Evolutionary conservation across 2,888 invertebrate species (phyloP), one percentile per base, ranked within the genome.

Genomic region (Altica lythri): DNA sequence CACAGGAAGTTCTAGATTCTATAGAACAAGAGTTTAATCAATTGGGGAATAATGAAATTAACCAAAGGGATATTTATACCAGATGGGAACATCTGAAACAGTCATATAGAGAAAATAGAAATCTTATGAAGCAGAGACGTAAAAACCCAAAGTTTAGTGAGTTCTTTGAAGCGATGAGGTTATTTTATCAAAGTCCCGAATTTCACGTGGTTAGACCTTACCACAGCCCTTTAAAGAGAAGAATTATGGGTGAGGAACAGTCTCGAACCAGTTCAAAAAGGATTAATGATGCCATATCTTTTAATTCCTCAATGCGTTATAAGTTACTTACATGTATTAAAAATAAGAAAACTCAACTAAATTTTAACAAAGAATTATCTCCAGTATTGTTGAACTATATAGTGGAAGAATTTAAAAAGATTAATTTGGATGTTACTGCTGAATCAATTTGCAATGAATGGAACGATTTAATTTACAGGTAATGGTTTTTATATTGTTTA

Each of bases 11-110:
- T 4, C 27, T 48, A 17, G 37, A 37, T 10, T 27, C 27, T 19
- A 27, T 48, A 13, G 48, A 48, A 37, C 10, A 29, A 17, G 38
- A 48, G 13, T 44, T 51, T 27, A 53, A 45, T 30, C 32, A 52
- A 38, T 40, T 51, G 18, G 45, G 44, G 9, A 53, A 56, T 13
- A 51, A 56, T 35, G 50, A 52, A 10, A 56, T 59, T 18, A 59
- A 51, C 27, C 59, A 57, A 30, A 54, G 38, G 19, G 57, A 60
- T 19, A 57, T 61, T 52, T 55, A 53, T 34, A 40, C 18, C 17
- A 53, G 55, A 18, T 59, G 57, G 57, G 38, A 53, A 19, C 18
- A 38, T 27, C 34, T 56, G 16, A 57, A 54, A 18, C 48, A 54
- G 13, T 43, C 53, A 6, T 58, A 55, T 22, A 51, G 44, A 44